These are phyloP conservation scores for Gandaritis pyraliata DNA, from an alignment of 2,888 invertebrate species.

Conservation along the genomic window DNA sequence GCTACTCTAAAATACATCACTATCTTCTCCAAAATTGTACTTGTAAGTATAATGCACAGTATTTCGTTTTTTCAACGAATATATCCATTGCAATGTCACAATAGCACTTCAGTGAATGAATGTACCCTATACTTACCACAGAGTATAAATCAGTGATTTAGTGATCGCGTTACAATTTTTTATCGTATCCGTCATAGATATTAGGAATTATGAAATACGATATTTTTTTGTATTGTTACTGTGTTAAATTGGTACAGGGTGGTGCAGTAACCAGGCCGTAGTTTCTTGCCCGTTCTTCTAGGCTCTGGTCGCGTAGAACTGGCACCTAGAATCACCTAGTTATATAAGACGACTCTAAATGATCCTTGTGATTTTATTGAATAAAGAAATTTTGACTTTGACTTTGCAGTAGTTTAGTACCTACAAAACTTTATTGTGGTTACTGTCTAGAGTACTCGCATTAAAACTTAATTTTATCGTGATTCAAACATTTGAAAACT, in stretches of 20 bases:
- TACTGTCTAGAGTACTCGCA: too few relatives aligned
- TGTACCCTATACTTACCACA: slow-evolving; percentile 8
- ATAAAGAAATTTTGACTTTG: too few relatives aligned
- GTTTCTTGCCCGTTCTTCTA: too few relatives aligned
- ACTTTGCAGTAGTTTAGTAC: too few relatives aligned
- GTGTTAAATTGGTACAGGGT: not conserved
- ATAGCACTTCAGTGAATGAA: slow-evolving; percentile 12
- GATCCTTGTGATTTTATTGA: too few relatives aligned
- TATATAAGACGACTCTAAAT: too few relatives aligned
- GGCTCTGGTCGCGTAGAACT: too few relatives aligned
- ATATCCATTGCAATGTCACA: slow-evolving; percentile 22
- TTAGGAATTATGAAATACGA: slow-evolving; percentile 6
- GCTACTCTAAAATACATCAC: not conserved
- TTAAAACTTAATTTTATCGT: too few relatives aligned
- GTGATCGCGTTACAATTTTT: slow-evolving; percentile 15
- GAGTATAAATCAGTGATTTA: slow-evolving; percentile 6
- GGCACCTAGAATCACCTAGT: too few relatives aligned
- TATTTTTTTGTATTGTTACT: slow-evolving; percentile 3
- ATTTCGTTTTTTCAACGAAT: slow-evolving; percentile 5
- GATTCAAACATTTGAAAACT: too few relatives aligned
- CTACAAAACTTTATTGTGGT: too few relatives aligned
- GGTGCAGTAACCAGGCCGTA: not conserved
- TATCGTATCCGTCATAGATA: slow-evolving; percentile 1
- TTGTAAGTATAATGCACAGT: too few relatives aligned
- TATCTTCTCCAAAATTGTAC: not conserved